Conservation (phyloP, 2,797 vertebrate genomes). For the Petrocephalus sullivani region DNA sequence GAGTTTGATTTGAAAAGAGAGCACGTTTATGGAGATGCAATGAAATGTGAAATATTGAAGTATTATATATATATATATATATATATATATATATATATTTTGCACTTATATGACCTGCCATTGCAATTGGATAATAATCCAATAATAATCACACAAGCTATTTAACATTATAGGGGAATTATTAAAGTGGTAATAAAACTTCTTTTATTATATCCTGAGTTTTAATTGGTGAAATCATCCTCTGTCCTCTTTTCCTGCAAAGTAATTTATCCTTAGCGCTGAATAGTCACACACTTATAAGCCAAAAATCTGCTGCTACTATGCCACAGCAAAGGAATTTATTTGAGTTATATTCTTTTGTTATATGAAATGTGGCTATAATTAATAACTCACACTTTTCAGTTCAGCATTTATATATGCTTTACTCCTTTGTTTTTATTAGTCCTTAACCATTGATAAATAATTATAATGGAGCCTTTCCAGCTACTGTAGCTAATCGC, state of each 20-base stretch:
- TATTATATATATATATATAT: background rate
- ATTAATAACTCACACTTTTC: background rate
- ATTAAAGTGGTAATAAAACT: constrained; percentile 3
- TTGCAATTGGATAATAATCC: constrained; percentile 3
- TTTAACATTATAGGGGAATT: background rate
- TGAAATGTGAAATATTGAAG: background rate
- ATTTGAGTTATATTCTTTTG: background rate
- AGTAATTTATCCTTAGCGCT: background rate
- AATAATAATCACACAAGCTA: background rate
- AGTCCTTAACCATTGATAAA: background rate
- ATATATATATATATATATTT: background rate
- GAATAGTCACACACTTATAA: background rate
- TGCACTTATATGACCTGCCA: background rate
- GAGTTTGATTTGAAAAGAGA: background rate
- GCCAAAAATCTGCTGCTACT: background rate
- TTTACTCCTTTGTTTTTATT: background rate
- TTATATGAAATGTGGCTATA: background rate
- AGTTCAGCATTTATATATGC: background rate
- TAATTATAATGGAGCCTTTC: background rate
- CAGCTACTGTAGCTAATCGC: background rate
- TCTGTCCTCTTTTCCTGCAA: background rate
- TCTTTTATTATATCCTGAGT: background rate
- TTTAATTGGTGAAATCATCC: background rate
- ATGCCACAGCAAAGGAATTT: background rate
- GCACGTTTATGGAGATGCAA: background rate